Percentiles rank a stretch among this genome's conserved stretches.
These are phyloP conservation scores for Dascyllus trimaculatus DNA, from an alignment of 2,113 vertebrate species.

Conservation along the genomic window DNA sequence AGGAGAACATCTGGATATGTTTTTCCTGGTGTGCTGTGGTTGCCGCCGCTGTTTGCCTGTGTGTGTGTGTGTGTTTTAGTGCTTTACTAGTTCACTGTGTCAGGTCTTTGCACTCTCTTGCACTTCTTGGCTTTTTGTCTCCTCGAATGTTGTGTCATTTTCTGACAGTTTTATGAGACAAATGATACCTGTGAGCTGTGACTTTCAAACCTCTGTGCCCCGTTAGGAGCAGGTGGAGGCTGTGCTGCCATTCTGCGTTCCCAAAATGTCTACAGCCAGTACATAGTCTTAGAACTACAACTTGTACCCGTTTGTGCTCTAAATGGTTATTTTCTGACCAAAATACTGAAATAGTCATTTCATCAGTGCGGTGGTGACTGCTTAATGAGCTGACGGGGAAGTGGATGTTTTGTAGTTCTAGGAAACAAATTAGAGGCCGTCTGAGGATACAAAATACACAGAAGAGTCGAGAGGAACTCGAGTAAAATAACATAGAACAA, in stretches of 20 bases:
- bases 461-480: conserved; percentile 37
- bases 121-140: conserved; percentile 57
- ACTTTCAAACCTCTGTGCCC: not conserved
- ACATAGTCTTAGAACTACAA: conserved; percentile 37
- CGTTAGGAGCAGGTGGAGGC: conserved; percentile 42
- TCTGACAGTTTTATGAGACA: conserved; percentile 34
- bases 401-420: conserved; percentile 32
- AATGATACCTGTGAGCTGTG: conserved; percentile 8
- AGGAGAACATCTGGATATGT: conserved; percentile 85
- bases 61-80: conserved; percentile 52
- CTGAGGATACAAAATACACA: conserved; percentile 10
- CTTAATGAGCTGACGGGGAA: conserved; percentile 19
- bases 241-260: not conserved
- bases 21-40: conserved; percentile 79
- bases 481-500: conserved; percentile 29
- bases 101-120: conserved; percentile 55
- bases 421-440: conserved; percentile 32
- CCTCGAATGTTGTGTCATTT: conserved; percentile 45
- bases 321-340: conserved; percentile 6
- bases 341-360: conserved; percentile 25
- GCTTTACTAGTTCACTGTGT: conserved; percentile 68
- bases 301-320: conserved; percentile 10
- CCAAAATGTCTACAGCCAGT: conserved; percentile 16
- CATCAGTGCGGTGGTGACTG: conserved; percentile 2
- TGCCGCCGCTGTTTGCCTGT: conserved; percentile 60